Evolutionary conservation across 2,113 vertebrate species (phyloP).

Genomic region (Leptosomus discolor): DNA sequence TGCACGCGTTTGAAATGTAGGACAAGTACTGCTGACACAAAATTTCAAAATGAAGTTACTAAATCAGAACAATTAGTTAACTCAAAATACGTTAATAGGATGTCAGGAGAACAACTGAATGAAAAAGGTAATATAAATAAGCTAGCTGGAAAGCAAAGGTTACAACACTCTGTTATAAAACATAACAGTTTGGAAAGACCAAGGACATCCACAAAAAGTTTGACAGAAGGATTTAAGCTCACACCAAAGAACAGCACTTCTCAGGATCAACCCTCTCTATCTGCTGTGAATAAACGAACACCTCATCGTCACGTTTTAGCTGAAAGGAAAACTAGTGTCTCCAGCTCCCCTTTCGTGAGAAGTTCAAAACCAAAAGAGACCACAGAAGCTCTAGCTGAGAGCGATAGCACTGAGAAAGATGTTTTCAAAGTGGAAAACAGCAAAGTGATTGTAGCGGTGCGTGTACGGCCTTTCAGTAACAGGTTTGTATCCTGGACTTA

Average conservation of each 20-base stretch:
- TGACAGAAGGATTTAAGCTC: background rate
- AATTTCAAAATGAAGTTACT: background rate
- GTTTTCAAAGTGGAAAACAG: constrained; percentile 82
- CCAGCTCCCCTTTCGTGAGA: background rate
- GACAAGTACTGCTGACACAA: background rate
- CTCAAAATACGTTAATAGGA: constrained; percentile 61
- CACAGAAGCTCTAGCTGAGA: background rate
- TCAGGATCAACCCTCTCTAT: background rate
- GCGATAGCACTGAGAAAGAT: background rate
- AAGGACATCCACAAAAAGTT: constrained; percentile 42
- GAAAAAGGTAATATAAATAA: constrained; percentile 63
- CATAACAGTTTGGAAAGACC: constrained; percentile 57
- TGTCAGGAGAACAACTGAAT: constrained; percentile 52
- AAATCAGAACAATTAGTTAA: background rate
- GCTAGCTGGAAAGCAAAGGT: constrained; percentile 35
- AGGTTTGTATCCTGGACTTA: constrained; percentile 73
- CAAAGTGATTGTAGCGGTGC: constrained; percentile 88
- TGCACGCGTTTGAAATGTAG: rapidly evolving
- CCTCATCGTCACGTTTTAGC: background rate
- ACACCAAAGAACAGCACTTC: background rate
- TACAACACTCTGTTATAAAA: constrained; percentile 40
- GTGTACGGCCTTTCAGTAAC: constrained; percentile 87
- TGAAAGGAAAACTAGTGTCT: background rate
- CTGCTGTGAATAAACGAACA: background rate
- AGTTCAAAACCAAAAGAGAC: background rate